Evolutionary conservation across 2,888 invertebrate species (phyloP), one percentile per base, ranked within the genome.

Genomic region (Nomada hirtipes): DNA sequence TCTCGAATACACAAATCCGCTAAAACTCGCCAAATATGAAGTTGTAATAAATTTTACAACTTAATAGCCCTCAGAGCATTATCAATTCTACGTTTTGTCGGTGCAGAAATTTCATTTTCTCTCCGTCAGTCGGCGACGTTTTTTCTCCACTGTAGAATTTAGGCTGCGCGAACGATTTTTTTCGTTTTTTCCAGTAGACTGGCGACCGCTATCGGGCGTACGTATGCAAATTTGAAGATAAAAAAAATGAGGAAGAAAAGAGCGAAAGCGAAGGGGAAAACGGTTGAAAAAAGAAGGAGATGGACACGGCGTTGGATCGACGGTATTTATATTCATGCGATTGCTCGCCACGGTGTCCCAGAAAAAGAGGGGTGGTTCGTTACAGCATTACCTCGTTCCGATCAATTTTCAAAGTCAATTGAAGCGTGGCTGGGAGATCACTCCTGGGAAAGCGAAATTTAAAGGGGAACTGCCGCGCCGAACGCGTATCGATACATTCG

Each of bases 321-420:
- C 57, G 82, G 65, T 83, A 83, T 83, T 82, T 83, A 83, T 82
- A 82, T 83, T 83, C 83, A 82, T 83, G 83, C 63, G 73, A 77
- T 61, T 82, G 82, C 82, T 82, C 73, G 79, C 75, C 74, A 82
- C 70, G 77, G 57, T 74, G 74, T 74, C 29, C 53, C 64, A 78
- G 82, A 83, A 69, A 75, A 79, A 76, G 73, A 70, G 57, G 67
- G 70, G 64, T 44, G 75, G 75, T 80, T 83, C 86, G 83, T 85
- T 83, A 82, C 82, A 84, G 80, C 88, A 89, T 89, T 87, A 89
- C 85, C 76, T 72, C 83, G 86, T 86, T 85, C 77, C 85, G 88
- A 89, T 90, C 85, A 89, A 89, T 89, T 89, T 87, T 83, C 85
- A 75, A 82, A 85, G 85, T 85, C 85, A 87, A 89, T 86, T 86